These are phyloP conservation scores for Cyrtorhinus lividipennis DNA, from an alignment of 1,140 invertebrate genomes.

Conservation along the genomic window DNA sequence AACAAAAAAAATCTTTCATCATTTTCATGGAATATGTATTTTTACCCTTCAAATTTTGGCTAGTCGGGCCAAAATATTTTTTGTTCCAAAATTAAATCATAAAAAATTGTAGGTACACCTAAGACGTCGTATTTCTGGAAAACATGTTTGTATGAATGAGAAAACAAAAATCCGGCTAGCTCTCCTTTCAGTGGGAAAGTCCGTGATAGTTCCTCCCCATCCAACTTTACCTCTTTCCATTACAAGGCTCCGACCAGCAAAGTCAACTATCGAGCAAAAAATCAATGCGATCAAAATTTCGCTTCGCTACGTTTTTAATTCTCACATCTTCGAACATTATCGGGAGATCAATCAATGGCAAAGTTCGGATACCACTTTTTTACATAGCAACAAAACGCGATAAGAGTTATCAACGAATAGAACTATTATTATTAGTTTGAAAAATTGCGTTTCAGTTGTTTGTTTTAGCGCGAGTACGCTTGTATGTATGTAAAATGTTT, in stretches of 20 bases:
- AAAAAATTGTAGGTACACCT: neutral
- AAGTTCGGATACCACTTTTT: too few species aligned
- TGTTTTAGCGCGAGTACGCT: neutral
- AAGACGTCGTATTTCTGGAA: neutral
- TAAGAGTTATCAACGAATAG: slow-evolving; percentile 14
- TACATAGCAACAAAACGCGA: too few species aligned
- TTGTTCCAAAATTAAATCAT: neutral
- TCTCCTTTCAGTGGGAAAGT: neutral
- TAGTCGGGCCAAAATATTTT: neutral
- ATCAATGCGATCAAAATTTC: too few species aligned
- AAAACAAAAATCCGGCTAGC: neutral
- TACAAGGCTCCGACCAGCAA: neutral
- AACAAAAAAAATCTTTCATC: neutral
- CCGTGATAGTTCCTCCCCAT: neutral
- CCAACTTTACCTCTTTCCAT: neutral
- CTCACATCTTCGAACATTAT: too few species aligned
- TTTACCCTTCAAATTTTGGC: too few species aligned
- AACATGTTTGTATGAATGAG: neutral
- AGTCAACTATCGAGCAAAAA: too few species aligned
- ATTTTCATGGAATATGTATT: neutral
- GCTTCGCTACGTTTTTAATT: too few species aligned
- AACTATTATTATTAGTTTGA: neutral
- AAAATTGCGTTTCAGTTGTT: neutral
- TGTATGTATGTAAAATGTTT: neutral
- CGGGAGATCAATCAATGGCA: too few species aligned